Conservation (phyloP, 2,888 invertebrate species). For the Melolontha melolontha region DNA sequence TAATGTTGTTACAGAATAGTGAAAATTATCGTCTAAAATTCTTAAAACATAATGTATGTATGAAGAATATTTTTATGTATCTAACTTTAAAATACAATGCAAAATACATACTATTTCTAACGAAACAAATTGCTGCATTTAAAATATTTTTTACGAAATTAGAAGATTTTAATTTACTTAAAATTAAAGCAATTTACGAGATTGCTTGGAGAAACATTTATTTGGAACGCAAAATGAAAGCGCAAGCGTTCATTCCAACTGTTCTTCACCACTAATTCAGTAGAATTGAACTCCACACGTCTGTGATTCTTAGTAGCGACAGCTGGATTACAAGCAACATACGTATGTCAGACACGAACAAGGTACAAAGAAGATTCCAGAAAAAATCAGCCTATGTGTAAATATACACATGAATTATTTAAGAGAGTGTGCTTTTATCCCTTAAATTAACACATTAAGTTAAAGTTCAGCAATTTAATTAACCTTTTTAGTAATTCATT, state of each 20-base stretch:
- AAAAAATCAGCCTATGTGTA: conserved; percentile 27
- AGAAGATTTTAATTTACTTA: background rate
- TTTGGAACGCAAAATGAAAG: conserved; percentile 28
- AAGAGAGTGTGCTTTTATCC: conserved; percentile 5
- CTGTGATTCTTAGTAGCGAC: conserved; percentile 4
- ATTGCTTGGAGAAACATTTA: conserved; percentile 21
- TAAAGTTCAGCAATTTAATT: conserved; percentile 13
- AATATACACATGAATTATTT: conserved; percentile 30
- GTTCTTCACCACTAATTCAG: conserved; percentile 12
- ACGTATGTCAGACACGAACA: conserved; percentile 33
- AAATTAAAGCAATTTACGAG: conserved; percentile 8
- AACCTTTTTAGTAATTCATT: background rate
- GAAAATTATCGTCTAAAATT: no score
- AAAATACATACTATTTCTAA: no score
- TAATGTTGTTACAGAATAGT: no score
- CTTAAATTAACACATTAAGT: conserved; percentile 13
- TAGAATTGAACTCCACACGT: conserved; percentile 4
- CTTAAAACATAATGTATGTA: no score
- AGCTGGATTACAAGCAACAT: conserved; percentile 35
- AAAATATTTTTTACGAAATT: no score
- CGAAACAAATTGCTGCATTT: no score
- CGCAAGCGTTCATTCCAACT: background rate
- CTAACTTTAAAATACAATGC: no score
- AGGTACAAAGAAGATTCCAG: conserved; percentile 8
- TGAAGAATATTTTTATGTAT: no score